Conservation (phyloP, 2,113 vertebrate genomes). For the Cheirogaleus medius region DNA sequence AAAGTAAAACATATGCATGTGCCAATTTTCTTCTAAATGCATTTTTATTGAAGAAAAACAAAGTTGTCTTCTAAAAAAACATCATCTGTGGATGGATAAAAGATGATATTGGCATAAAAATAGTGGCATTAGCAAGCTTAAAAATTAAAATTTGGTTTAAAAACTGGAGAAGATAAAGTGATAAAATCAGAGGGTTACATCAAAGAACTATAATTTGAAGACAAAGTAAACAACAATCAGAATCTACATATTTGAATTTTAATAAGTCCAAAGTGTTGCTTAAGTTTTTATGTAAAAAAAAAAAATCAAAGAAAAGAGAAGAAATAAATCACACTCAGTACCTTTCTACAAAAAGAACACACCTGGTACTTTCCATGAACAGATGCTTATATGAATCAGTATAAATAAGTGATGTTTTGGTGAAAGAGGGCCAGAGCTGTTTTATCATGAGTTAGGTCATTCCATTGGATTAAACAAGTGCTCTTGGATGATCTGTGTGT, state of each 20-base stretch:
- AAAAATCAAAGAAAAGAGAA: not conserved
- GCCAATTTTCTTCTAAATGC: slow-evolving; percentile 83
- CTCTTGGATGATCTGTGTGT: not conserved
- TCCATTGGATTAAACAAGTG: not conserved
- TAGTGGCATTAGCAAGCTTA: not conserved
- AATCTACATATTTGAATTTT: slow-evolving; percentile 13
- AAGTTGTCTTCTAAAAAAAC: slow-evolving; percentile 79
- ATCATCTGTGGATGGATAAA: slow-evolving; percentile 71
- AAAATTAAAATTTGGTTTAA: slow-evolving; percentile 19
- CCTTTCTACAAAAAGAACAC: not conserved
- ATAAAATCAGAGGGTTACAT: not conserved
- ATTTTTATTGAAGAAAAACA: slow-evolving; percentile 85
- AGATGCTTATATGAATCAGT: not conserved
- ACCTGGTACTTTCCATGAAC: not conserved
- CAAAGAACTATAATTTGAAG: not conserved
- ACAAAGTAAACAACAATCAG: not conserved
- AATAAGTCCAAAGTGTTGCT: not conserved
- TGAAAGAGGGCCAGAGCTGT: not conserved
- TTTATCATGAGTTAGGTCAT: not conserved
- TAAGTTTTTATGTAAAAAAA: not conserved
- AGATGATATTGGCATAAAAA: slow-evolving; percentile 57
- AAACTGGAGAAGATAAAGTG: not conserved
- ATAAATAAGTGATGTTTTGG: not conserved
- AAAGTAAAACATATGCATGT: slow-evolving; percentile 83
- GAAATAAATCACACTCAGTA: not conserved